A percentile compares a stretch with the other conserved stretches of the same genome.
These are phyloP conservation scores for Pollenia griseotomentosa DNA, from an alignment of 2,888 invertebrate species.

Conservation along the genomic window DNA sequence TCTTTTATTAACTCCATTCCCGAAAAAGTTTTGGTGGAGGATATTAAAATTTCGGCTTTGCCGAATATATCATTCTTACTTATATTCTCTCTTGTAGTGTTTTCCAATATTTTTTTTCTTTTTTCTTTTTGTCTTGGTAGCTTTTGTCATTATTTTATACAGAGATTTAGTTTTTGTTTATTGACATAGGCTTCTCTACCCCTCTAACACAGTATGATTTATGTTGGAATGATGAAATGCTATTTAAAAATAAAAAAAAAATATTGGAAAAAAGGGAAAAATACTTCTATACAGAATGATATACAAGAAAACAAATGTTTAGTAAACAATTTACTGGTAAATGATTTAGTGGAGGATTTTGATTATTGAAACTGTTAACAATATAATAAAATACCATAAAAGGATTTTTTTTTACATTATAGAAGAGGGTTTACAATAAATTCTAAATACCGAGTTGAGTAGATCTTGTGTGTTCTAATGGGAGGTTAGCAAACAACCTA, in stretches of 20 bases:
- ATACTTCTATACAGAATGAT: not conserved
- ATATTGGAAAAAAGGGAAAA: not conserved
- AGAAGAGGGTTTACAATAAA: slow-evolving; percentile 11
- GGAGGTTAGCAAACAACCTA: too few species aligned
- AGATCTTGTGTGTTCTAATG: not conserved
- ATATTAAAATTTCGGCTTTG: too few species aligned
- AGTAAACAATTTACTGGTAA: slow-evolving; percentile 62
- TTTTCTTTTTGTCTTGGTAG: slow-evolving; percentile 36
- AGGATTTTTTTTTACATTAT: slow-evolving; percentile 5
- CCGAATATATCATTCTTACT: too few species aligned
- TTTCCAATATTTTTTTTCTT: slow-evolving; percentile 26
- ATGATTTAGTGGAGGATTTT: slow-evolving; percentile 62
- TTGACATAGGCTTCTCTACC: slow-evolving; percentile 54
- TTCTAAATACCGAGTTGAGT: not conserved
- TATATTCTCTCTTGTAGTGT: too few species aligned
- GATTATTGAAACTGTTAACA: slow-evolving; percentile 35
- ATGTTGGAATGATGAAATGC: slow-evolving; percentile 51
- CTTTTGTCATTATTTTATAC: slow-evolving; percentile 59
- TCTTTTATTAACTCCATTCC: too few species aligned
- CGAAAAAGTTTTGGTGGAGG: too few species aligned
- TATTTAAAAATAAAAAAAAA: slow-evolving; percentile 3
- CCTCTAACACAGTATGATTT: slow-evolving; percentile 48
- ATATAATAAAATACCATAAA: slow-evolving; percentile 28
- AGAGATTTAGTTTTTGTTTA: slow-evolving; percentile 57
- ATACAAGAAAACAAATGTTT: slow-evolving; percentile 28